phyloP scores from a whole-genome alignment of 1,140 invertebrate species.

The Ganaspis sp. region DNA sequence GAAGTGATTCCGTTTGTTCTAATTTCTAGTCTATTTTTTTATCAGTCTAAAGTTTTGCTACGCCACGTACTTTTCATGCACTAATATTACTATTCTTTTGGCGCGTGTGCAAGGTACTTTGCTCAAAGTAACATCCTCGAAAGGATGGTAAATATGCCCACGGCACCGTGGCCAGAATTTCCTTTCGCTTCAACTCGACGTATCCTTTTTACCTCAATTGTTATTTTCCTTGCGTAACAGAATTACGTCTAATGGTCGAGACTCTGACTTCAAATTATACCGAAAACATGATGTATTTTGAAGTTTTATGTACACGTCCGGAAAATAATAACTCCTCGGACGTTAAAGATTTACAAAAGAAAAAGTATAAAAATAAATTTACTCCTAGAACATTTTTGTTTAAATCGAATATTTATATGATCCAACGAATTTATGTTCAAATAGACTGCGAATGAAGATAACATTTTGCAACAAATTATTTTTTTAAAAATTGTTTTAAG shows the following conservation, averaged over 20 bases:
- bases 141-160: slow-evolving; percentile 67
- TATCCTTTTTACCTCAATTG: slow-evolving; percentile 51
- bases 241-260: slow-evolving; percentile 46
- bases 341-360: too few relatives aligned
- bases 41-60: slow-evolving; percentile 52
- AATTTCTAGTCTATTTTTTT: not conserved
- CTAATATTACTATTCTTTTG: slow-evolving; percentile 42
- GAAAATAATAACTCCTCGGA: too few relatives aligned
- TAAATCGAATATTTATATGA: too few relatives aligned
- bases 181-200: slow-evolving; percentile 55
- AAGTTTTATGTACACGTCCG: not conserved
- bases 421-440: too few relatives aligned
- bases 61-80: slow-evolving; percentile 55
- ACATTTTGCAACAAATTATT: too few relatives aligned
- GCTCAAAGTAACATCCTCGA: slow-evolving; percentile 54
- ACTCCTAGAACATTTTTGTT: too few relatives aligned
- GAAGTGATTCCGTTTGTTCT: not conserved
- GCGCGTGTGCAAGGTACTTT: slow-evolving; percentile 35
- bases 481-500: too few relatives aligned
- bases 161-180: slow-evolving; percentile 62
- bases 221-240: slow-evolving; percentile 62
- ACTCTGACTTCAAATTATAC: not conserved
- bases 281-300: not conserved
- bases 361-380: too few relatives aligned
- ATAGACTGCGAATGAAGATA: too few relatives aligned